These are phyloP conservation scores for Notarius quadriscutis DNA, from an alignment of 2,113 vertebrate genomes.

Conservation along the genomic window DNA sequence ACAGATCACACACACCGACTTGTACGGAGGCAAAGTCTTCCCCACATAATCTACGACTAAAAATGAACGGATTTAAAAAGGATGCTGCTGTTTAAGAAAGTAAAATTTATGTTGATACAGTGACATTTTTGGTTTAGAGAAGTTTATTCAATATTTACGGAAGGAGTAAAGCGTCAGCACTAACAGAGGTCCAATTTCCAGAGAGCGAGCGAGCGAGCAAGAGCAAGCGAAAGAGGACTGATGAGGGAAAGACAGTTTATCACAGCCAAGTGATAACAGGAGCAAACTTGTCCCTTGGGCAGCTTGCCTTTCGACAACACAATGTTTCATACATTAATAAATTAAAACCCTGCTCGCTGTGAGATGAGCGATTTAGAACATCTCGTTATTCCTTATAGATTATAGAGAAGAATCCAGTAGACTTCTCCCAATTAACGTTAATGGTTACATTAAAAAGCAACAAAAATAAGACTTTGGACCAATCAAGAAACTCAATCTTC, in stretches of 20 bases:
- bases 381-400: neutral
- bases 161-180: neutral
- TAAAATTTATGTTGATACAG: neutral
- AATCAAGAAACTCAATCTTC: neutral
- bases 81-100: neutral
- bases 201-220: too few species aligned
- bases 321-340: too few species aligned
- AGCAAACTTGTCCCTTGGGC: too few species aligned
- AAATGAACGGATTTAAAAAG: neutral
- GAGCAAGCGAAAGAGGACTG: too few species aligned
- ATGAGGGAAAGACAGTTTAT: too few species aligned
- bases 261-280: too few species aligned
- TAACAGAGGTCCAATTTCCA: too few species aligned
- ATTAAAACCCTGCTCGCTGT: too few species aligned
- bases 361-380: too few species aligned
- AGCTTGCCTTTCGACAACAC: too few species aligned
- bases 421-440: too few species aligned
- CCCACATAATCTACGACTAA: neutral
- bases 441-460: neutral
- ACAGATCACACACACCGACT: neutral
- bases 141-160: neutral
- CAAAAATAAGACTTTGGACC: neutral
- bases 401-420: neutral
- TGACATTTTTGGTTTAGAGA: neutral
- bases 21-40: neutral